These are phyloP conservation scores for Podarcis muralis DNA, from an alignment of 2,113 vertebrate species.

Conservation along the genomic window DNA sequence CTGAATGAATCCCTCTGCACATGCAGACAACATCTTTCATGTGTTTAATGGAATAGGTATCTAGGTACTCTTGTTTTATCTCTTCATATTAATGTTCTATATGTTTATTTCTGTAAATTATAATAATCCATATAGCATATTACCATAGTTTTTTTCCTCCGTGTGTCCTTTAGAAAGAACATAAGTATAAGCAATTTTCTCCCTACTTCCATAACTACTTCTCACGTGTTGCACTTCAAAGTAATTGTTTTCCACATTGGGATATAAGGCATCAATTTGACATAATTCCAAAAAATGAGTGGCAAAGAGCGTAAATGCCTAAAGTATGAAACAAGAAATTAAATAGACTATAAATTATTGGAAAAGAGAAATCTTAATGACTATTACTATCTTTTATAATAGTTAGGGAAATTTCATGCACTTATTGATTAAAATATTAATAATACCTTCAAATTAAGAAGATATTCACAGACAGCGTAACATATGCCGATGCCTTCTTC, in stretches of 20 bases:
- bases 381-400: neutral
- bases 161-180: constrained; percentile 86
- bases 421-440: constrained; percentile 36
- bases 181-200: constrained; percentile 88
- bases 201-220: constrained; percentile 73
- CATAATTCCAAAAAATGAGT: constrained; percentile 96
- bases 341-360: constrained; percentile 25
- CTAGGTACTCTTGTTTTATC: neutral
- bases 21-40: neutral
- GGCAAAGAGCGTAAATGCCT: constrained; percentile 95
- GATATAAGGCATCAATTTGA: constrained; percentile 88
- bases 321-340: constrained; percentile 43
- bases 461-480: constrained; percentile 91
- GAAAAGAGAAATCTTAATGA: neutral
- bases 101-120: neutral
- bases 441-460: constrained; percentile 90
- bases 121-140: constrained; percentile 18
- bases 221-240: constrained; percentile 92
- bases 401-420: constrained; percentile 1
- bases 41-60: neutral
- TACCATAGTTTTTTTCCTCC: constrained; percentile 94
- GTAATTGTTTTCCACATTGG: constrained; percentile 93
- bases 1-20: neutral
- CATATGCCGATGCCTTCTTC: constrained; percentile 96
- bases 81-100: neutral